Percentiles rank a stretch among this genome's conserved stretches.
phyloP scores from a whole-genome alignment of 23 tunicate species.

The Trididemnum nubilum region DNA sequence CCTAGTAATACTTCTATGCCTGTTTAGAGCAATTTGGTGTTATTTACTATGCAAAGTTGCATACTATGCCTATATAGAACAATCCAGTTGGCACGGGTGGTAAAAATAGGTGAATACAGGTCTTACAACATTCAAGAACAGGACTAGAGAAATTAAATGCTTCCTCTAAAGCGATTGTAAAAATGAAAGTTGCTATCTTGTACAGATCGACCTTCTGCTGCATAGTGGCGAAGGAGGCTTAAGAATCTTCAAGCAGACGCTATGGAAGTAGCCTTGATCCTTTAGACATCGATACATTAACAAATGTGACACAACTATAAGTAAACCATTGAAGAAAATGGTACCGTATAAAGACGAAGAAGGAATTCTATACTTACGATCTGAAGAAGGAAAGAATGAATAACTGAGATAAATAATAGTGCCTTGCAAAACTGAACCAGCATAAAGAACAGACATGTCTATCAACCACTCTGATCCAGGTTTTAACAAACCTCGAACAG shows the following conservation, averaged over 20 bases:
- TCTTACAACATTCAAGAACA: too few species aligned
- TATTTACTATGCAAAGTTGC: too few species aligned
- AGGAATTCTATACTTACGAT: constrained; percentile 25
- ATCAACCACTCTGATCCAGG: constrained; percentile 56
- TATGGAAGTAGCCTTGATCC: constrained; percentile 1
- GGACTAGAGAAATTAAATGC: too few species aligned
- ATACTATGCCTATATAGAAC: too few species aligned
- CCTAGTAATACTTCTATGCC: too few species aligned
- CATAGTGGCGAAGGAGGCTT: too few species aligned
- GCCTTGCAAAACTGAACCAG: constrained; percentile 52
- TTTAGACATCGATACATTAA: constrained; percentile 38
- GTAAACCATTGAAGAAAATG: constrained; percentile 1
- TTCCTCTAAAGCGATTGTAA: too few species aligned
- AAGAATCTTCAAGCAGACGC: neutral
- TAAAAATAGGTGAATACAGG: too few species aligned
- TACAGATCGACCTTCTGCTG: too few species aligned
- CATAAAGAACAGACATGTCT: constrained; percentile 44
- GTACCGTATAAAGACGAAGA: neutral
- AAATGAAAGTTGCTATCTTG: too few species aligned
- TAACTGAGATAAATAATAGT: constrained; percentile 31
- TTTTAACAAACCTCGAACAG: constrained; percentile 10
- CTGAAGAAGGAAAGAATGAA: constrained; percentile 41
- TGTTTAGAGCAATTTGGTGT: too few species aligned
- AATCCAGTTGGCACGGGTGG: too few species aligned
- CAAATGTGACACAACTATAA: constrained; percentile 21